Percentiles rank a stretch among this genome's conserved stretches.
phyloP scores from a whole-genome alignment of 2,797 vertebrate species.

The Linurgus olivaceus region DNA sequence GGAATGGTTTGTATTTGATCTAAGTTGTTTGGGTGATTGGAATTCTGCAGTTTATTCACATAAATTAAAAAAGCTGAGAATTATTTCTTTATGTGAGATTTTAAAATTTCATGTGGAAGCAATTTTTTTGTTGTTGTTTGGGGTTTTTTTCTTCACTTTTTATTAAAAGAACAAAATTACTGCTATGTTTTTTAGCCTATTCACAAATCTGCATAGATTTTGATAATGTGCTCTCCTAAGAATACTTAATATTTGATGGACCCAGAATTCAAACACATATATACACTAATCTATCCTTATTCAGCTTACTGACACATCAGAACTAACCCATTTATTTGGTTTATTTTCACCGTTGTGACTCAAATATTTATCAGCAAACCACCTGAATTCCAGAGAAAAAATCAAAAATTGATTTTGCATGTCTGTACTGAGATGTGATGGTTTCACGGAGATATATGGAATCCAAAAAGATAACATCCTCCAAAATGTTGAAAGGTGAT shows the following conservation, averaged over 20 bases:
- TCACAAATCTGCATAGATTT: neutral
- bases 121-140: neutral
- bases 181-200: neutral
- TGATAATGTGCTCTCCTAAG: neutral
- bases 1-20: neutral
- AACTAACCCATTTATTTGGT: neutral
- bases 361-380: neutral
- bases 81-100: neutral
- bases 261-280: neutral
- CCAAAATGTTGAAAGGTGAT: neutral
- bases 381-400: neutral
- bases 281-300: neutral
- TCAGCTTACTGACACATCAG: neutral
- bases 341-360: neutral
- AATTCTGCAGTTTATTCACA: fast-evolving
- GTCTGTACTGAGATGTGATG: neutral
- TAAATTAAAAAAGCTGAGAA: neutral
- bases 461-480: neutral
- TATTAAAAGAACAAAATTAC: neutral
- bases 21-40: neutral
- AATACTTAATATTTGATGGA: neutral
- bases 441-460: neutral
- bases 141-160: neutral
- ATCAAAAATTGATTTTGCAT: neutral
- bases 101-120: neutral